Conservation (phyloP, 1,140 invertebrate genomes). For the Tribolium madens region DNA sequence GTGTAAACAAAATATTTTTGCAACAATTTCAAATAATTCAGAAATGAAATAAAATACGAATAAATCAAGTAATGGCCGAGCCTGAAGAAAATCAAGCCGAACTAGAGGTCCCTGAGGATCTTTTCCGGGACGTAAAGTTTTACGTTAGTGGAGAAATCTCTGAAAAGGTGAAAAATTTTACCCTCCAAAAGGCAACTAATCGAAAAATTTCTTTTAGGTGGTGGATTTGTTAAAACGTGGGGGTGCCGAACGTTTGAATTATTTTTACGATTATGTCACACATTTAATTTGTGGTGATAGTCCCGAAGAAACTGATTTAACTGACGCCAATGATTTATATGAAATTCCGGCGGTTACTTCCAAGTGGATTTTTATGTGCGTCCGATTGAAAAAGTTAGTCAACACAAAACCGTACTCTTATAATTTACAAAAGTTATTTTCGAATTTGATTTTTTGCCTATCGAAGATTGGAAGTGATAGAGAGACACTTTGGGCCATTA, state of each 20-base stretch:
- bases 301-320: constrained; percentile 82
- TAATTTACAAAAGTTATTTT: constrained; percentile 75
- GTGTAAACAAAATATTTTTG: constrained; percentile 31
- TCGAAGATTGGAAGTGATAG: constrained; percentile 79
- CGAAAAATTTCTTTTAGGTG: constrained; percentile 72
- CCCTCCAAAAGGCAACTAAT: not conserved
- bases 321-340: constrained; percentile 90
- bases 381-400: constrained; percentile 67
- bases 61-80: constrained; percentile 56
- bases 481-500: constrained; percentile 80
- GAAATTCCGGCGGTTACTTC: constrained; percentile 89
- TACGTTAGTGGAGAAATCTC: constrained; percentile 77
- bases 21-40: constrained; percentile 12
- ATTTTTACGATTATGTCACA: constrained; percentile 89
- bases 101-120: constrained; percentile 62
- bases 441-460: constrained; percentile 78
- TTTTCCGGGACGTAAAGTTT: constrained; percentile 77
- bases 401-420: constrained; percentile 67
- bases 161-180: constrained; percentile 70
- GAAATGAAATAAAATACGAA: not conserved
- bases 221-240: constrained; percentile 81
- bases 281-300: constrained; percentile 88
- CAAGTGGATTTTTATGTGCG: constrained; percentile 84
- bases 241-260: constrained; percentile 85
- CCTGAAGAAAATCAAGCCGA: constrained; percentile 54